Percentiles rank a stretch among this genome's conserved stretches.
phyloP scores from a whole-genome alignment of 2,888 invertebrate genomes.

The Brachyptera putata region DNA sequence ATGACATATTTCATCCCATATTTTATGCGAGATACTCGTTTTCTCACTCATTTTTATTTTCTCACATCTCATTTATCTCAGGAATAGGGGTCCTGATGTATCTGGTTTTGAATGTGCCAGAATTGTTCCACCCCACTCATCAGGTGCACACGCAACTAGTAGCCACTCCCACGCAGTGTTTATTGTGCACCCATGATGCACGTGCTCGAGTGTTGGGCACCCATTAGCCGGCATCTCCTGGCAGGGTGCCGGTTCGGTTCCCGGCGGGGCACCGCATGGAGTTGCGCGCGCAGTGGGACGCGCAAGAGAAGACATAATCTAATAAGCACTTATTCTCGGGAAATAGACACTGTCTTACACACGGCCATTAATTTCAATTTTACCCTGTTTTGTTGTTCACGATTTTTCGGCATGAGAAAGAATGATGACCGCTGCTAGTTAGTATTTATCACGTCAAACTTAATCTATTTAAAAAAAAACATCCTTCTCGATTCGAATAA shows the following conservation, averaged over 20 bases:
- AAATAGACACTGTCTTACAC: not conserved
- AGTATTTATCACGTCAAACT: slow-evolving; percentile 12
- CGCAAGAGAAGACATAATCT: slow-evolving; percentile 27
- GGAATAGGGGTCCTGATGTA: too few species aligned
- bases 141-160: too few species aligned
- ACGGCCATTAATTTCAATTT: slow-evolving; percentile 30
- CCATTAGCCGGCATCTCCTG: not conserved
- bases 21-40: too few species aligned
- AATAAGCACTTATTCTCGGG: slow-evolving; percentile 26
- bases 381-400: slow-evolving; percentile 9
- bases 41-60: too few species aligned
- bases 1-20: too few species aligned
- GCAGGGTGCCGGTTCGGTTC: not conserved
- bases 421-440: slow-evolving; percentile 10
- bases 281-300: slow-evolving; percentile 28
- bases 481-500: too few species aligned
- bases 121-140: too few species aligned
- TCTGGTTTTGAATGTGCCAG: too few species aligned
- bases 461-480: slow-evolving; percentile 14
- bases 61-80: too few species aligned
- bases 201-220: not conserved
- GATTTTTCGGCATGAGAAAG: not conserved
- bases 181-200: too few species aligned
- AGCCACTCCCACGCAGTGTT: too few species aligned
- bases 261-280: not conserved